Base-by-base conservation (phyloP, 1,140 invertebrate species). In the Trichonephila clavipes region DNA sequence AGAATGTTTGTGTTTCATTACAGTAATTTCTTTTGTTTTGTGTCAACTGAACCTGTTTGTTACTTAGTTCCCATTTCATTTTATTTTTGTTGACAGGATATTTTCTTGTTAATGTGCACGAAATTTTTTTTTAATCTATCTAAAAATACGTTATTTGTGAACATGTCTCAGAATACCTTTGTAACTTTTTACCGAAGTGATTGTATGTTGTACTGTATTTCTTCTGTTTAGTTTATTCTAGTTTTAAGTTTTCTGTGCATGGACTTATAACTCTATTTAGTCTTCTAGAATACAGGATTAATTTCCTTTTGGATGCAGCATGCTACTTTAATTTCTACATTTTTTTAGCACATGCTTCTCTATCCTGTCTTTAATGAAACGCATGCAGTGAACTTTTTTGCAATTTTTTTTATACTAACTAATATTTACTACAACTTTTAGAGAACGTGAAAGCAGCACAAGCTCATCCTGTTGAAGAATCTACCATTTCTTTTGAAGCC, bases 401-500 rank as follows among this genome's bases (percentile, higher is more conserved):
- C 59, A 64, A 61, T 61, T 19, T 28, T 72, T 87, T 87, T 85
- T 72, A 77, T 87, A 59, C 59, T 92, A 72, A 92, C 66, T 92
- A 72, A 87, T 92, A 85, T 92, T 82, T 92, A 61, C 92, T 93
- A 82, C 89, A 93, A 93, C 44, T 93, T 93, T 93, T 93, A 93
- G 92, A 93, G 19, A 62, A 28, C 44, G 34, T 62, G 16, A 61
- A 51, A 81, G 24, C 86, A 44, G 24, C 24, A 10, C 85, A 81
- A 88, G 92, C 19, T 51, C 64, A 62, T 14, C 92, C 92, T 18
- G n/a, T 87, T 44, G 58, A 64, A 83, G 85, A 81, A 62, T 24
- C 92, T 40, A 10, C 83, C 61, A 24, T 21, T 77, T 77, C 40
- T 81, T 28, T 64, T 72, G 90, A 69, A 51, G 34, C n/a, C 21